These are phyloP conservation scores for Rhinella marina DNA, from an alignment of 2,797 vertebrate genomes.

Conservation along the genomic window DNA sequence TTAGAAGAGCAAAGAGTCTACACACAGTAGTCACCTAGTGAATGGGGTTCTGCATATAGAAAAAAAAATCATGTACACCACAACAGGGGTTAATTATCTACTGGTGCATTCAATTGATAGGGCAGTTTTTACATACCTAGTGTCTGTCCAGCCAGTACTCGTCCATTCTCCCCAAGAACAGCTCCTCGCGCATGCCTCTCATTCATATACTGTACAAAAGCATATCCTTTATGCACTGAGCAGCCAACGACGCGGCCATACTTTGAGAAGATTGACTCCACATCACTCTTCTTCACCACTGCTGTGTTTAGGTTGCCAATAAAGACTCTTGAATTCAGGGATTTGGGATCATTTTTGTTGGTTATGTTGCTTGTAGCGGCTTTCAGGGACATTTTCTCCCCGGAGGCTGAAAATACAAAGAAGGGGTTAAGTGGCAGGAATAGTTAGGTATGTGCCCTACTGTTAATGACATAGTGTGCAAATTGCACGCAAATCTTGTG, in stretches of 20 bases:
- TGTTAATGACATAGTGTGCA: background rate
- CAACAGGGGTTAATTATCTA: background rate
- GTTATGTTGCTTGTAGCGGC: conserved; percentile 94
- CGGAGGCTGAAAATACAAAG: conserved; percentile 24
- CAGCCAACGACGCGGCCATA: conserved; percentile 91
- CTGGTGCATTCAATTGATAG: background rate
- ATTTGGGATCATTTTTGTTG: conserved; percentile 96
- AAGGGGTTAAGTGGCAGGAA: background rate
- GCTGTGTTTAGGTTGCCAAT: conserved; percentile 95
- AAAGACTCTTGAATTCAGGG: conserved; percentile 93
- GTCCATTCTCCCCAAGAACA: conserved; percentile 89
- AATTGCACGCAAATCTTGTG: background rate
- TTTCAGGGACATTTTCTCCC: conserved; percentile 86
- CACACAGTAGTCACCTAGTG: background rate
- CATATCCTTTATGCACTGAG: conserved; percentile 93
- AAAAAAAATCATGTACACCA: background rate
- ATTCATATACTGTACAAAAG: conserved; percentile 91
- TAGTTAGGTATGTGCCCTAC: background rate
- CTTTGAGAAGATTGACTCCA: conserved; percentile 91
- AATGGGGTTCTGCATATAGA: background rate
- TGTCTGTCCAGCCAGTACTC: conserved; percentile 88
- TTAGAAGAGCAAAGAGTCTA: too few species aligned
- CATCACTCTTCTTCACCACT: conserved; percentile 91
- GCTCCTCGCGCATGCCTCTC: conserved; percentile 89
- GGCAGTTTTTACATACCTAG: conserved; percentile 79